These are phyloP conservation scores for Campylomormyrus numenius DNA, from an alignment of 2,113 vertebrate genomes.

Conservation along the genomic window DNA sequence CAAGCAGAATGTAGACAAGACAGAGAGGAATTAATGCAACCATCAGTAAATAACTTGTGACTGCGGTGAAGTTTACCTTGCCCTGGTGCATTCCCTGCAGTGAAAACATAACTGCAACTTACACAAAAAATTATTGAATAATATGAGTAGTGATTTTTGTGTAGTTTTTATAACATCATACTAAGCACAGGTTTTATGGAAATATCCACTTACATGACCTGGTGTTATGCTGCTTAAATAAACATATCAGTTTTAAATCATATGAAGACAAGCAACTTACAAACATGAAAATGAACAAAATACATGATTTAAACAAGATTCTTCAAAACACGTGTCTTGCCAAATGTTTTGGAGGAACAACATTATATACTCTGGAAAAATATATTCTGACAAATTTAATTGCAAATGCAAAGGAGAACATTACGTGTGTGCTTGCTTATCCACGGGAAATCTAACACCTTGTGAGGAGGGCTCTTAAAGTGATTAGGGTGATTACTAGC, in stretches of 20 bases:
- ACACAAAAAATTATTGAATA: not conserved
- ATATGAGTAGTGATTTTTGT: not conserved
- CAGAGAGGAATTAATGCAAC: not conserved
- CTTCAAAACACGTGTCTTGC: not conserved
- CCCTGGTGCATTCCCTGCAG: not conserved
- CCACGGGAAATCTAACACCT: conserved; percentile 7
- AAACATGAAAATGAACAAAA: not conserved
- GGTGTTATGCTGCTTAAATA: not conserved
- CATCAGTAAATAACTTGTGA: not conserved
- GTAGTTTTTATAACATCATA: not conserved
- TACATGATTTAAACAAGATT: not conserved
- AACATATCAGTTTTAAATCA: not conserved
- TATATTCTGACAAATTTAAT: not conserved
- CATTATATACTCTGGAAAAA: not conserved
- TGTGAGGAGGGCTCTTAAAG: conserved; percentile 15
- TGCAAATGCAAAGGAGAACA: not conserved
- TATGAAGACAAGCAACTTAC: not conserved
- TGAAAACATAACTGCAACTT: not conserved
- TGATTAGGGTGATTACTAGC: conserved; percentile 17
- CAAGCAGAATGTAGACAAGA: not conserved
- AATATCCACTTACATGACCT: not conserved
- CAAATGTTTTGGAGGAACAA: not conserved
- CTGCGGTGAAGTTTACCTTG: not conserved
- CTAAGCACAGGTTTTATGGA: not conserved
- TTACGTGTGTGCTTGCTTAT: conserved; percentile 1